Conservation (phyloP, 2,113 vertebrate species). For the Periophthalmodon schlosseri region DNA sequence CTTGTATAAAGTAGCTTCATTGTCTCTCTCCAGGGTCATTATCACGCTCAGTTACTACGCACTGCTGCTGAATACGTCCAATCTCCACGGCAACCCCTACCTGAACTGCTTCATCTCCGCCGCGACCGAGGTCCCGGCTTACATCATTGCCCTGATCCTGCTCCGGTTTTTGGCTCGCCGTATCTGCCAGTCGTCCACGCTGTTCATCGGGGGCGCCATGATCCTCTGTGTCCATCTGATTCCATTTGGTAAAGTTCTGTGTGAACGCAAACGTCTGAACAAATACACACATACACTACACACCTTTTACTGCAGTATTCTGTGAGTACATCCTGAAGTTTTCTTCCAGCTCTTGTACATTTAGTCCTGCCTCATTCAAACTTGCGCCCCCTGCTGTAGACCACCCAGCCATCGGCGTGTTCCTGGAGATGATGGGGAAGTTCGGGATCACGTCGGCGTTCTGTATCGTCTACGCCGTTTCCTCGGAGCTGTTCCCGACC, state of each 20-base stretch:
- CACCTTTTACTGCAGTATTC: no score
- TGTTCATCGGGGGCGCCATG: conserved; percentile 85
- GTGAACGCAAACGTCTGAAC: no score
- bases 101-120: conserved; percentile 87
- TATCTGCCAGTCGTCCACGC: conserved; percentile 82
- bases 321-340: no score
- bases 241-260: conserved; percentile 77
- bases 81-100: conserved; percentile 83
- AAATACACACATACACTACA: no score
- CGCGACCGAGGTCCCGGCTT: conserved; percentile 84
- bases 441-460: conserved; percentile 86
- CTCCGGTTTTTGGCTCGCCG: conserved; percentile 77
- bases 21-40: conserved; percentile 77
- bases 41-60: conserved; percentile 86
- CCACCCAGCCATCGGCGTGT: conserved; percentile 67
- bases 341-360: no score
- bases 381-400: conserved; percentile 58
- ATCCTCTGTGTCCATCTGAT: conserved; percentile 85
- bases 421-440: conserved; percentile 88
- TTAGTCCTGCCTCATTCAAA: neutral
- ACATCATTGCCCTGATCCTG: conserved; percentile 80
- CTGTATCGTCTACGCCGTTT: conserved; percentile 85
- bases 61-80: conserved; percentile 87
- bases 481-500: conserved; percentile 87
- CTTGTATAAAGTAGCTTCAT: no score